Base-by-base conservation (phyloP, 2,113 vertebrate species). In the Tylochromis polylepis region DNA sequence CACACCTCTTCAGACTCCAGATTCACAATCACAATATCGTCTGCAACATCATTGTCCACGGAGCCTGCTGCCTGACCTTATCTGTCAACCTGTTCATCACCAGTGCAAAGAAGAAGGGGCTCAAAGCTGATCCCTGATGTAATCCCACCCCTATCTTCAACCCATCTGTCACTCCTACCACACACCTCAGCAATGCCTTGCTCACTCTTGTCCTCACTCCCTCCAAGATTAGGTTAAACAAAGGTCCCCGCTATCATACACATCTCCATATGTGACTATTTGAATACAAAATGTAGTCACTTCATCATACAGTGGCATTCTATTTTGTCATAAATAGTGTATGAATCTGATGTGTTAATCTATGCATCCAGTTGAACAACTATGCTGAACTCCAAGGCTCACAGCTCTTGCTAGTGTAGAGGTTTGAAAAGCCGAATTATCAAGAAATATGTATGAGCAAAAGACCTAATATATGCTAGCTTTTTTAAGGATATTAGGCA, bases 401-500 rank as follows among this genome's bases (percentile, higher is more conserved):
- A 53, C 72, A 53, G 27, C 46, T 31, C 43, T 55, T 51, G 27
- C 46, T 77, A 77, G 29, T 2, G 0, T 53, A 77, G 27, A 20
- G 3, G 6, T 31, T 27, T 34, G 46, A 77, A 77, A 77, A 77
- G 18, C 46, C 20, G 29, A 18, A 53, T 77, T n/a, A 77, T 77
- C 79, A 81, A 81, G 79, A 15, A 46, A 81, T 49, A 81, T 81
- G 3, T n/a, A 60, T 46, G 24, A 49, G 27, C 18, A 55, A 18
- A 57, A 20, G 59, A 29, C 16, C 38, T 27, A 34, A 59, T 2
- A 2, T 82, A 12, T 60, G 36, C n/a, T 3, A 43, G 9, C n/a
- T 57, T 49, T 82, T 7, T 49, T n/a, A 96, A 97, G 96, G 97
- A 97, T 97, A 97, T 96, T 94, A 82, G 94, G 95, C 80, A 96